Percentiles rank a stretch among this genome's conserved stretches.
Conservation (phyloP, 2,888 invertebrate species). For the Sialis lutaria region DNA sequence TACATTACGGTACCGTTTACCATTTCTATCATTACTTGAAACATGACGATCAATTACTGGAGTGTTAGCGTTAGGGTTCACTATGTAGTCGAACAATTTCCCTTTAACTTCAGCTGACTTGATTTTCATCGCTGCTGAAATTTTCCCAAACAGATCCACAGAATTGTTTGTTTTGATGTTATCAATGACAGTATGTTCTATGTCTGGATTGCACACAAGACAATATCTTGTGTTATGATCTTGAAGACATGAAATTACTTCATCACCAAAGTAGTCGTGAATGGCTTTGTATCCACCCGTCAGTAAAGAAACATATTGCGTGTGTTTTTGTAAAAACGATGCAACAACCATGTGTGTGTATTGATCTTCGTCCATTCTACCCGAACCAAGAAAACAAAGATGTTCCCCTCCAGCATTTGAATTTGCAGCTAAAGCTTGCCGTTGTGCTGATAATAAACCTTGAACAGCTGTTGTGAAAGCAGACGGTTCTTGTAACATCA, state of each 20-base stretch:
- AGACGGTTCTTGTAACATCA: conserved; percentile 92
- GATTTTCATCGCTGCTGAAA: conserved; percentile 72
- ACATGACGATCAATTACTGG: conserved; percentile 60
- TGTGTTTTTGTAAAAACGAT: conserved; percentile 86
- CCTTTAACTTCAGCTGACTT: conserved; percentile 87
- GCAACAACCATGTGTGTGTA: conserved; percentile 98
- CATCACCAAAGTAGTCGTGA: conserved; percentile 68
- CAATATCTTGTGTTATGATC: conserved; percentile 58
- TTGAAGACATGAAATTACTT: conserved; percentile 62
- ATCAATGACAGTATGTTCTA: conserved; percentile 17
- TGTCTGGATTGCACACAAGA: conserved; percentile 55
- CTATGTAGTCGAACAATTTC: conserved; percentile 80
- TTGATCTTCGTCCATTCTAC: conserved; percentile 83
- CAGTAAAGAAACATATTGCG: conserved; percentile 80
- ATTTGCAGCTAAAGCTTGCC: conserved; percentile 69
- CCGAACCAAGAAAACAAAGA: conserved; percentile 85
- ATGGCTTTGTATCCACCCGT: conserved; percentile 80
- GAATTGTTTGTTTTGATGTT: conserved; percentile 22
- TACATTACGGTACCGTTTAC: conserved; percentile 78
- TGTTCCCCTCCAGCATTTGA: conserved; percentile 78
- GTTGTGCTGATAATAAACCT: conserved; percentile 77
- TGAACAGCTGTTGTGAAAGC: conserved; percentile 91
- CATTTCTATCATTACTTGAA: conserved; percentile 63
- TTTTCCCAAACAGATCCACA: conserved; percentile 62
- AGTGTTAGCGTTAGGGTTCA: conserved; percentile 51